Base-by-base conservation (phyloP, 2,888 invertebrate species). In the Cryptus viduatorius region DNA sequence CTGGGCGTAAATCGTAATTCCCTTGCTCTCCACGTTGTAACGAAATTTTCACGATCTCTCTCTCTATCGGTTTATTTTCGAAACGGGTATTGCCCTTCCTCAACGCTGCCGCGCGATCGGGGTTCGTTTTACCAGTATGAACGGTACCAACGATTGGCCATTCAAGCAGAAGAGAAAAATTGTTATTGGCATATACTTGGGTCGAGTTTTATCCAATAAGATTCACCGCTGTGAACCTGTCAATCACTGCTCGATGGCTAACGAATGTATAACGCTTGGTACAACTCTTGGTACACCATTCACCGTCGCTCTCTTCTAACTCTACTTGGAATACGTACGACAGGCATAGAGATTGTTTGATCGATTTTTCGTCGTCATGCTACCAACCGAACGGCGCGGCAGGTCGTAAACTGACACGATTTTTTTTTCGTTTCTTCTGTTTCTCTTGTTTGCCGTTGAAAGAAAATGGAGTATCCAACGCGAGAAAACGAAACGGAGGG, bases 1-100 rank as follows among this genome's bases (percentile, higher is more conserved):
- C 82, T 67, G 73, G 77, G 77, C 84, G 79, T 79, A 86, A 77
- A 82, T 82, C 86, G 86, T 86, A 86, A 85, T 85, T 86, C 73
- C 69, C 78, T 71, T 79, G 83, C 56, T 85, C 56, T 85, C 76
- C 81, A 61, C 67, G 80, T 72, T 85, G 69, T 71, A 85, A 69
- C 83, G 59, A 79, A 85, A 85, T 82, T 76, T 71, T 29, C 56
- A 65, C 67, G 37, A 37, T 67, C 75, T 19, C 37, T 59, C 12
- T 31, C 46, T 42, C 59, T 59, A 10, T 44, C 53, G 64, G 73
- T 78, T 69, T 65, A 79, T 48, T 75, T 71, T 16, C 68, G 29
- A 65, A 50, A 61, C 50, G 50, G 19, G 72, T 37, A 72, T 72
- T 77, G 50, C 76, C 76, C 48, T 24, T 53, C 19, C 67, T 59